Percentiles rank a stretch among this genome's conserved stretches.
Conservation (phyloP, 2,797 vertebrate genomes). For the Eutrigla gurnardus region DNA sequence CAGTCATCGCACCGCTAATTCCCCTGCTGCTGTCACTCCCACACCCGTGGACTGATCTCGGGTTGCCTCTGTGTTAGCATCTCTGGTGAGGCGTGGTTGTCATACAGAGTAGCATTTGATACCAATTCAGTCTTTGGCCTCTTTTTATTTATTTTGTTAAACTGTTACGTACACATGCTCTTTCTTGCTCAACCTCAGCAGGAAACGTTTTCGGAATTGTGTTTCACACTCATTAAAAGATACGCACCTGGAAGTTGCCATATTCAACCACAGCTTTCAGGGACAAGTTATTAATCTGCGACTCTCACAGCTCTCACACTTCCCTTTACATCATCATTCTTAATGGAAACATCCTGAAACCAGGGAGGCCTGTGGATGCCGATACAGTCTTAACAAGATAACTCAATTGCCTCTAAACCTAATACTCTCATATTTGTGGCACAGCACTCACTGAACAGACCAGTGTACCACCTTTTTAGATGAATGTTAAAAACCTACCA, state of each 20-base stretch:
- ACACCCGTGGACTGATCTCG: slow-evolving; percentile 42
- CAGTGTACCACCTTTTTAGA: slow-evolving; percentile 40
- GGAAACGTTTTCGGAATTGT: neutral
- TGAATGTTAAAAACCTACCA: slow-evolving; percentile 67
- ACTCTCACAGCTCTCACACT: neutral
- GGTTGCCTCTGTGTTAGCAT: slow-evolving; percentile 35
- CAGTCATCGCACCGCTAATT: slow-evolving; percentile 65
- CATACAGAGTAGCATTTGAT: slow-evolving; percentile 39
- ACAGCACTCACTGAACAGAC: slow-evolving; percentile 32
- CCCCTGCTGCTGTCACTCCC: slow-evolving; percentile 59
- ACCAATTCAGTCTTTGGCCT: neutral
- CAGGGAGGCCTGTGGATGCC: neutral
- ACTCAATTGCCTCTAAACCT: neutral
- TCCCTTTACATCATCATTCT: neutral
- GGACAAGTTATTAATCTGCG: neutral
- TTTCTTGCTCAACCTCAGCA: slow-evolving; percentile 1
- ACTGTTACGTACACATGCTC: slow-evolving; percentile 4
- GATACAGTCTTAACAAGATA: slow-evolving; percentile 12
- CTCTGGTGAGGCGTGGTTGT: slow-evolving; percentile 24
- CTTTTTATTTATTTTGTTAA: neutral
- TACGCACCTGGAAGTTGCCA: neutral
- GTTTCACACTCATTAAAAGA: neutral
- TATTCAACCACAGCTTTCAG: neutral
- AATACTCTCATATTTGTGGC: slow-evolving; percentile 30
- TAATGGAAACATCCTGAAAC: slow-evolving; percentile 13